Evolutionary conservation across 2,888 invertebrate genomes (phyloP), one percentile per base, ranked within the genome.

Genomic region (Pegoplata infirma): DNA sequence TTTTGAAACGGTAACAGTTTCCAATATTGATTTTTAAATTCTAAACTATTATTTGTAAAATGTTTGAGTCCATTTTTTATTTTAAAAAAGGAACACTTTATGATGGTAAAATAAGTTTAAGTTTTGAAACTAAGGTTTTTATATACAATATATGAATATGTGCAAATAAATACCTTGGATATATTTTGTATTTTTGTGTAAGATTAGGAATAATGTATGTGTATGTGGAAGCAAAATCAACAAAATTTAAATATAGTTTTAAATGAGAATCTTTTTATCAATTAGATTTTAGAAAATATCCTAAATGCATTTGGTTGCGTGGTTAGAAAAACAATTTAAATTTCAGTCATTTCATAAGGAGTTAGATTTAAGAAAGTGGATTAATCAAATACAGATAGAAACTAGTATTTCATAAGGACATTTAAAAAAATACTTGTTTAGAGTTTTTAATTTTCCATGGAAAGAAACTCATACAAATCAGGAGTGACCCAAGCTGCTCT

Each of bases 111-210:
- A 25, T 46, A 40, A 63, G 49, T 68, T 68, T 53, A 71, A 40
- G 55, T 61, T 47, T 55, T 36, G 17, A 53, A 16, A 64, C 36
- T 58, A 66, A 59, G 51, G 44, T 47, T 51, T 58, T 76, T 53
- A 47, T 14, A 10, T 58, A 23, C 17, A 25, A 51, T n/a, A n/a
- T n/a, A n/a, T 21, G 16, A 55, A 32, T 23, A 40, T 36, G 32
- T 67, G 67, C 55, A 68, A 74, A 74, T 74, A 66, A 23, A 56
- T 36, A 1, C 28, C 19, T 51, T 72, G 56, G 28, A 64, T n/a
- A 73, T 49, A 58, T 66, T 61, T 74, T 67, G 16, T 73, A 66
- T 46, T 36, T 69, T 44, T 53, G 16, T 76, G 44, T 61, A 67
- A 55, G 55, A 53, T 40, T 66, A 76, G 61, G 12, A 53, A 73